A percentile compares a stretch with the other conserved stretches of the same genome.
phyloP scores from a whole-genome alignment of 2,113 vertebrate species.

The Ptyas mucosa region DNA sequence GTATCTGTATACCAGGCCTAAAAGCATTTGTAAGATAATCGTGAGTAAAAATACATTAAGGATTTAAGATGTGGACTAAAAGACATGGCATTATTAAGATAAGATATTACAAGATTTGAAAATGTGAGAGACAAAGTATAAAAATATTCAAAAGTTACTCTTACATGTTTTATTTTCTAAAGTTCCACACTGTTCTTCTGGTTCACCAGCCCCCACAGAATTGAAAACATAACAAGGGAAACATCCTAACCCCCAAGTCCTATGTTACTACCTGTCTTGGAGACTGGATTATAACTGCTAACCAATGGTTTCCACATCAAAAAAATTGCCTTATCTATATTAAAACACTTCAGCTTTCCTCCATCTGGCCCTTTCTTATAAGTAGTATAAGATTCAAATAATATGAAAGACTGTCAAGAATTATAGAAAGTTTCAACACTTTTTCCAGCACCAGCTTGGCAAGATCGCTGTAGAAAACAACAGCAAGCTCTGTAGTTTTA shows the following conservation, averaged over 20 bases:
- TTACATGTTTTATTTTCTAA: not conserved
- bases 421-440: not conserved
- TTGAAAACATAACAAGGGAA: not conserved
- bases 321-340: not conserved
- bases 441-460: not conserved
- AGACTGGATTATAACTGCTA: not conserved
- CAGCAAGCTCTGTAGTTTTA: not conserved
- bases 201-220: not conserved
- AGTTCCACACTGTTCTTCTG: not conserved
- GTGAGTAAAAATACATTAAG: not conserved
- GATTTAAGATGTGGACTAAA: not conserved
- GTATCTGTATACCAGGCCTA: slow-evolving; percentile 83
- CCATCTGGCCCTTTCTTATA: not conserved
- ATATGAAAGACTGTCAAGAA: not conserved
- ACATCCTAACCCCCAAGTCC: not conserved
- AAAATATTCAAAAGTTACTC: not conserved
- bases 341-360: not conserved
- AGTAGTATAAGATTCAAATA: not conserved
- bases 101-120: not conserved
- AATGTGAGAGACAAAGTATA: not conserved
- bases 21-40: slow-evolving; percentile 44
- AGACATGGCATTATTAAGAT: not conserved
- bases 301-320: not conserved
- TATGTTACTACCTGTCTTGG: not conserved
- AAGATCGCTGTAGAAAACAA: not conserved